Conservation (phyloP, 30 jellyfish, hydroid and myxozoan genomes). For the Pseudorhiza aurosa region DNA sequence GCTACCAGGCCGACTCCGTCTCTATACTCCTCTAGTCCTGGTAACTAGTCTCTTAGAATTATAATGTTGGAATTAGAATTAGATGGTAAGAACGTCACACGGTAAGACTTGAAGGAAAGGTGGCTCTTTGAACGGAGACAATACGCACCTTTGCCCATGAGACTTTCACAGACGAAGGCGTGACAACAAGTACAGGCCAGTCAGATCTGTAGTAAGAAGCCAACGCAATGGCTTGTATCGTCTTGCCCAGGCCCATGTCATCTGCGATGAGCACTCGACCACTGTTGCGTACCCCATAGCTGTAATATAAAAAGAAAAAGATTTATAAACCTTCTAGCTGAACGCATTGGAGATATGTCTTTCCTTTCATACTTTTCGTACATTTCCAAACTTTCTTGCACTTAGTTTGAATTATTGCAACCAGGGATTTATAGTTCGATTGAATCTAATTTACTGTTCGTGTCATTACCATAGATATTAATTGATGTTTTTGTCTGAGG, state of each 20-base stretch:
- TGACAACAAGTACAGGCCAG: conserved; percentile 90
- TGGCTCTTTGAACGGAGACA: neutral
- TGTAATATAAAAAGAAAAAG: neutral
- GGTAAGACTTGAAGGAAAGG: neutral
- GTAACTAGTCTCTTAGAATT: too few species aligned
- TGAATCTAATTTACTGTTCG: too few species aligned
- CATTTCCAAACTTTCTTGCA: too few species aligned
- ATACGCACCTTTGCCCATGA: conserved; percentile 86
- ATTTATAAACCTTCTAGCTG: too few species aligned
- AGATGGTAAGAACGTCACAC: neutral
- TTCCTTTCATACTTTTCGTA: too few species aligned
- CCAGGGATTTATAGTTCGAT: too few species aligned
- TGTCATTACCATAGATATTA: too few species aligned
- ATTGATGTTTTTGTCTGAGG: too few species aligned
- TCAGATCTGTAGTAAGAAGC: conserved; percentile 72
- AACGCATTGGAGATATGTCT: too few species aligned
- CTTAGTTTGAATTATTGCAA: too few species aligned
- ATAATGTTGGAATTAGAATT: neutral
- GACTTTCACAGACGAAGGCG: conserved; percentile 91
- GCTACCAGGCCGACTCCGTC: too few species aligned
- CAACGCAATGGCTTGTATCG: conserved; percentile 86
- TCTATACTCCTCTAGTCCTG: too few species aligned
- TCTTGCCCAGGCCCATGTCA: conserved; percentile 98
- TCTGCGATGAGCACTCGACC: conserved; percentile 93
- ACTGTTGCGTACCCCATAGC: conserved; percentile 76